phyloP scores from a whole-genome alignment of 2,113 vertebrate genomes.

The Aldabrachelys gigantea region DNA sequence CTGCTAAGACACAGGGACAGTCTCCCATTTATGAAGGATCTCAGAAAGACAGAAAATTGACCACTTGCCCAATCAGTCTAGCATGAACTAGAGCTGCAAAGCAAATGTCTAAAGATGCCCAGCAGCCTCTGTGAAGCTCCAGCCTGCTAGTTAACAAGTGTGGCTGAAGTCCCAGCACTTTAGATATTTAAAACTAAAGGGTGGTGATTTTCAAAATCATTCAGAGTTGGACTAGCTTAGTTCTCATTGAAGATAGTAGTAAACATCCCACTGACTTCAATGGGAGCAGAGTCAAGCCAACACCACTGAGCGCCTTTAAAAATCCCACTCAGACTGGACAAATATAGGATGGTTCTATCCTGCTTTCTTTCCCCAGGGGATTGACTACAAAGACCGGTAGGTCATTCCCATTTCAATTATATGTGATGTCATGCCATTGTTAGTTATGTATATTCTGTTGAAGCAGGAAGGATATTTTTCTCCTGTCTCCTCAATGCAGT shows the following conservation, averaged over 20 bases:
- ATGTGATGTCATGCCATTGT: neutral
- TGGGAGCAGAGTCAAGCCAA: neutral
- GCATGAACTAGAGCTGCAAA: neutral
- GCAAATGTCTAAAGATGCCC: neutral
- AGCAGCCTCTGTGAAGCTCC: neutral
- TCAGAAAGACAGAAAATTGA: neutral
- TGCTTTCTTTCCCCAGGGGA: neutral
- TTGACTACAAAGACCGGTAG: neutral
- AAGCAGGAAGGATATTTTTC: neutral
- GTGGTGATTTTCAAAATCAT: neutral
- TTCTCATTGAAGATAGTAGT: neutral
- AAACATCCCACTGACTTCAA: neutral
- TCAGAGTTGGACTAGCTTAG: neutral
- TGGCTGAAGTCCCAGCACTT: neutral
- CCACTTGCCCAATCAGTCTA: neutral
- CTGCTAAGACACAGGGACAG: neutral
- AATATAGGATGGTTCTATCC: neutral
- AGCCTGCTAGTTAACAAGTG: neutral
- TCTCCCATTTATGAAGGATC: neutral
- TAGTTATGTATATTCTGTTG: neutral
- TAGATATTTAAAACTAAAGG: neutral
- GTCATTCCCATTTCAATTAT: neutral
- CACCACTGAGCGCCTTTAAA: conserved; percentile 23
- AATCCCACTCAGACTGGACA: neutral
- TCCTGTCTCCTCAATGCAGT: neutral